Base-by-base conservation (phyloP, 2,113 vertebrate genomes). In the Smithornis capensis region DNA sequence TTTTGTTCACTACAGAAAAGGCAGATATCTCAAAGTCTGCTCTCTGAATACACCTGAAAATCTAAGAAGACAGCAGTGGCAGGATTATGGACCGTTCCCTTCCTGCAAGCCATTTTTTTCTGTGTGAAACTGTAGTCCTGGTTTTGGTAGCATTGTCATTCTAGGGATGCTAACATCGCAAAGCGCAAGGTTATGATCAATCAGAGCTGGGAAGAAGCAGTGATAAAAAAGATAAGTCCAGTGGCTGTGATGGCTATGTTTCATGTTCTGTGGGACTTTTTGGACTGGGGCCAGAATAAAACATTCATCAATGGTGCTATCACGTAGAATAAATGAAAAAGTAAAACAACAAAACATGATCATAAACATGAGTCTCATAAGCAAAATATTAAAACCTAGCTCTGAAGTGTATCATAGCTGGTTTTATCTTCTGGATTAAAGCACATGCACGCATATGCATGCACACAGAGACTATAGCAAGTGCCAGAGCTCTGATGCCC, bases 1-100 rank as follows among this genome's bases (percentile, higher is more conserved):
- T 85, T 91, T 70, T 90, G 47, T 90, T 86, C 22, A 2, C 9
- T 31, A 52, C 33, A 83, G 53, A 91, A 82, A 94, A 83, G 92
- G 42, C 50, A 50, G 59, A 28, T 81, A 57, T 57, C 50, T 85
- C 76, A 92, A 95, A 80, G 80, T 59, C 82, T 40, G 37, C 25
- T 91, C 8, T 70, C 27, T 87, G 47, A 81, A 83, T 85, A 21
- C 42, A 31, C 7, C 8, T 67, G 62, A 84, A 84, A 91, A 79
- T 83, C 63, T 64, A 25, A 55, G 50, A 45, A 38, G 38, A 49
- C 19, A 45, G 88, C 9, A 9, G 33, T 8, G 5, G 29, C 62
- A 73, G 27, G 42, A 64, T 85, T 76, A 42, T 31, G 65, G 53
- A 22, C 31, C 31, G 24, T 55, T 87, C 23, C n/a, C n/a, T 85